Evolutionary conservation across 2,797 vertebrate species (phyloP), one percentile per base, ranked within the genome.

Genomic region (Parauchenoglanis punctatus): DNA sequence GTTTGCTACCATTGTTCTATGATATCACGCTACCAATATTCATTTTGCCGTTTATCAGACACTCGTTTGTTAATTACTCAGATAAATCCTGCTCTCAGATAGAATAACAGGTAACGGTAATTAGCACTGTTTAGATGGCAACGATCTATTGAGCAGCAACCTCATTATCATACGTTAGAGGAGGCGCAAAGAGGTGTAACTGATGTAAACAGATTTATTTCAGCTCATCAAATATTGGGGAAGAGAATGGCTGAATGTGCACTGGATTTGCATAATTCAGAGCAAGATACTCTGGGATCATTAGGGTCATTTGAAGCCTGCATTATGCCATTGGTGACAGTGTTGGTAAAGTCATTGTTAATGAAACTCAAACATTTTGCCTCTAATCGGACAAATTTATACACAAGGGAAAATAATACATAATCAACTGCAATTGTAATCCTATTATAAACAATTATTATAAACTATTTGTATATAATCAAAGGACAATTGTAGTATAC

Each of bases 21-120:
- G 40, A 76, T 84, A 72, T 83, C 65, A 76, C 23, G 18, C 56
- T 70, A 59, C 25, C 78, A 61, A 72, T 86, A 86, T 83, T 86
- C 85, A 83, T 90, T 77, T 81, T 75, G 81, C 61, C 72, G 23
- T 90, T 87, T 89, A 88, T 86, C 88, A 90, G 86, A 73, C 85
- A 65, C 84, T 86, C 31, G 56, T 89, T 89, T 86, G 83, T 90
- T 86, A 87, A 89, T 89, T 88, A 83, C 67, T 81, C 65, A 83
- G 89, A 89, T 89, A 88, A 88, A 89, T 83, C 86, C 83, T 58
- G 35, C 68, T 46, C 84, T 90, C 86, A 84, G 81, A 76, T 81
- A 91, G 83, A 87, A 89, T 87, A 91, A 78, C 88, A 87, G 85
- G 87, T 89, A 91, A 86, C 59, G 73, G 83, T 89, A 81, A 90